A percentile compares a stretch with the other conserved stretches of the same genome.
phyloP scores from a whole-genome alignment of 2,888 invertebrate species.

The Scaptomyza tumidula region DNA sequence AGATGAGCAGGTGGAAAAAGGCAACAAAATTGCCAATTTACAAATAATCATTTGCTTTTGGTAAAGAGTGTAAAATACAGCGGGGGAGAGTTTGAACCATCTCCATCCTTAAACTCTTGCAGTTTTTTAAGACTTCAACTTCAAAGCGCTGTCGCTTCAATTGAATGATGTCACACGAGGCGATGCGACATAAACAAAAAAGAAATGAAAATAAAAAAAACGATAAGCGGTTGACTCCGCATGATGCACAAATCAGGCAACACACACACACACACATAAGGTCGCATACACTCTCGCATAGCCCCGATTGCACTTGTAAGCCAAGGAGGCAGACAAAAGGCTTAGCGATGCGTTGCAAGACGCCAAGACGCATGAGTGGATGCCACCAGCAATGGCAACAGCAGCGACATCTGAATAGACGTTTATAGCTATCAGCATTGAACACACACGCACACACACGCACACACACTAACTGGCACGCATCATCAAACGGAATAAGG shows the following conservation, averaged over 20 bases:
- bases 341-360: constrained; percentile 52
- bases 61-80: no score
- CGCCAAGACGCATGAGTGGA: constrained; percentile 33
- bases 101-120: background rate
- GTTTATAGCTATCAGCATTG: constrained; percentile 15
- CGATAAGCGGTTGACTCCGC: constrained; percentile 39
- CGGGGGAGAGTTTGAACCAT: background rate
- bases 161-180: constrained; percentile 68
- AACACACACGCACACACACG: constrained; percentile 1
- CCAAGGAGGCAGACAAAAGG: constrained; percentile 59
- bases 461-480: constrained; percentile 4
- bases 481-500: constrained; percentile 3
- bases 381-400: constrained; percentile 24
- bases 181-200: constrained; percentile 53
- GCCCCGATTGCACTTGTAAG: constrained; percentile 45
- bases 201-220: constrained; percentile 51
- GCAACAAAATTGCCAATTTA: no score
- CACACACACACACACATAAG: constrained; percentile 13
- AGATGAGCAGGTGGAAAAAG: no score
- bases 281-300: background rate
- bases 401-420: constrained; percentile 26
- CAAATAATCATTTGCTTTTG: no score
- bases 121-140: constrained; percentile 14
- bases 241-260: constrained; percentile 47
- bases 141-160: constrained; percentile 51